Percentiles rank a stretch among this genome's conserved stretches.
phyloP scores from a whole-genome alignment of 2,113 vertebrate species.

The Falco punctatus region DNA sequence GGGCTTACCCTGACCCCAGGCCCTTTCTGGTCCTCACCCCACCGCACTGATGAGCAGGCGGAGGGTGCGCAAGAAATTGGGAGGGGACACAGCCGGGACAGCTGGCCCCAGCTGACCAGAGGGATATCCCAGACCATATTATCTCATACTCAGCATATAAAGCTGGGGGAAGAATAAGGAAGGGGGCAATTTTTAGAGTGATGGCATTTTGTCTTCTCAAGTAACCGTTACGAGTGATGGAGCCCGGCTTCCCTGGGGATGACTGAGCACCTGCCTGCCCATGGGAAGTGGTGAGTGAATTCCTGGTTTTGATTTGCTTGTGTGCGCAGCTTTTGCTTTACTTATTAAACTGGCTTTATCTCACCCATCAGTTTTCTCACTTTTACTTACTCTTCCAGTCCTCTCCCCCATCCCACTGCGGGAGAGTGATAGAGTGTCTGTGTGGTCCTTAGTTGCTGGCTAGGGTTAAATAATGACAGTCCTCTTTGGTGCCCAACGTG shows the following conservation, averaged over 20 bases:
- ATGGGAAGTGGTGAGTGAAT: neutral
- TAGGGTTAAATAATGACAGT: neutral
- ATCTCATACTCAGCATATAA: neutral
- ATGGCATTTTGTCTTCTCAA: neutral
- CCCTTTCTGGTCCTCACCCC: neutral
- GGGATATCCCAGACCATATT: neutral
- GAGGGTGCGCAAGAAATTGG: neutral
- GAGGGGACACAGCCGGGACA: neutral
- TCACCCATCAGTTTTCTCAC: too few species aligned
- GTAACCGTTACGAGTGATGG: too few species aligned
- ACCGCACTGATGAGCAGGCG: neutral
- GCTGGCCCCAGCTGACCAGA: neutral
- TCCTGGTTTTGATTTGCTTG: too few species aligned
- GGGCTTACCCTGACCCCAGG: rapidly evolving
- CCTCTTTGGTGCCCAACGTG: neutral
- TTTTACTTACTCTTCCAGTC: neutral
- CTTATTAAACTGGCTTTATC: too few species aligned
- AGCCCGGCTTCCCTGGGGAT: neutral
- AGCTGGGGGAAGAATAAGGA: neutral
- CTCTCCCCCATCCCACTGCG: neutral
- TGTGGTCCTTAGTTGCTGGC: neutral
- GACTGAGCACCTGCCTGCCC: neutral
- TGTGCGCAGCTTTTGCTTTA: too few species aligned
- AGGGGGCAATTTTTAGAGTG: neutral
- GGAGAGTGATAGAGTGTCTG: neutral